A percentile compares a stretch with the other conserved stretches of the same genome.
Evolutionary conservation across 2,888 invertebrate genomes (phyloP).

Genomic region (Drosophila leonis): DNA sequence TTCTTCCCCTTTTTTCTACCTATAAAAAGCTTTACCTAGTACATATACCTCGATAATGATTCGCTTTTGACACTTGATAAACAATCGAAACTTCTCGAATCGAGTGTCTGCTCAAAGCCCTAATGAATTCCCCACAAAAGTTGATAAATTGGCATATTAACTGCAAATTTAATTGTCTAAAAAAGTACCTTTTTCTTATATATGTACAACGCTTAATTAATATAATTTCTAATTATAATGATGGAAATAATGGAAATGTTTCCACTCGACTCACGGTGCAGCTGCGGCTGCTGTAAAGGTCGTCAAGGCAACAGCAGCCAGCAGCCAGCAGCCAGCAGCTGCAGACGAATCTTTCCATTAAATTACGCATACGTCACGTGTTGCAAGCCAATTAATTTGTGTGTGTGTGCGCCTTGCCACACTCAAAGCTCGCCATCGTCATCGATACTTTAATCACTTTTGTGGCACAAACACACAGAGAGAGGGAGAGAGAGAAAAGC

Average conservation of each 20-base stretch:
- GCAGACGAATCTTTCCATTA: slow-evolving; percentile 15
- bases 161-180: slow-evolving; percentile 24
- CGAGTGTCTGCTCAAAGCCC: neutral
- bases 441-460: slow-evolving; percentile 59
- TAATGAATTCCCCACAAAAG: slow-evolving; percentile 3
- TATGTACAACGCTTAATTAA: slow-evolving; percentile 17
- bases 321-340: slow-evolving; percentile 2
- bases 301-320: slow-evolving; percentile 28
- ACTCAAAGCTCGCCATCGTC: slow-evolving; percentile 36
- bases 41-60: neutral
- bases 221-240: slow-evolving; percentile 7
- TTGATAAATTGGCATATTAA: slow-evolving; percentile 9
- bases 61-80: neutral
- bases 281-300: slow-evolving; percentile 9
- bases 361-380: slow-evolving; percentile 79
- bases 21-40: neutral
- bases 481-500: slow-evolving; percentile 2
- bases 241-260: neutral
- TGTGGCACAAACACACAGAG: slow-evolving; percentile 2
- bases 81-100: neutral
- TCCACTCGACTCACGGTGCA: neutral
- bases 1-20: no score
- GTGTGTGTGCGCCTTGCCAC: neutral
- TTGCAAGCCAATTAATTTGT: slow-evolving; percentile 57
- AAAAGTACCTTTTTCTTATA: slow-evolving; percentile 7